Base-by-base conservation (phyloP, 2,888 invertebrate species). In the Omphaloscelis lunosa region DNA sequence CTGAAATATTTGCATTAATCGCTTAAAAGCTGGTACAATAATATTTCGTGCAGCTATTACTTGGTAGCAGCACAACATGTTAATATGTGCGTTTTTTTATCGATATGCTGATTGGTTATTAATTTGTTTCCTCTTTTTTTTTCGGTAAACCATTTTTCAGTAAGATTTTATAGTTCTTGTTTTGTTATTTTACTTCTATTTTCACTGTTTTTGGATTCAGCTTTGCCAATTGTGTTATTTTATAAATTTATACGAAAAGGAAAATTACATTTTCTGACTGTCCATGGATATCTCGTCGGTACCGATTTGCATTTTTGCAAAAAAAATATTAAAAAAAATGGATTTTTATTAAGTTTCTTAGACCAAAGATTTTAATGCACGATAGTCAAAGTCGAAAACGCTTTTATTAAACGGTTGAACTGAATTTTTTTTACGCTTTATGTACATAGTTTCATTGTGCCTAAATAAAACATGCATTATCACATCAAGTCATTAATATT, bases 31-130 rank as follows among this genome's bases (percentile, higher is more conserved):
- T n/a, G 62, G 48, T 20, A 41, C 63, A 41, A 41, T 48, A 73
- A 41, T 15, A 41, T 58, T 59, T 48, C 75, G 48, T 65, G 81
- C 41, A 29, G n/a, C 1, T 45, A 27, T 77, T 51, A 77, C 80
- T 58, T 41, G 41, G 29, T 81, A 61, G 48, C 7, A 48, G 17
- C 45, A n/a, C 63, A 27, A 58, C 20, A 29, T 72, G 80, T 1
- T 56, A 79, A 45, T 53, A 34, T 34, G 59, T 9, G 20, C 8
- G 17, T n/a, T 51, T 65, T 77, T 72, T 80, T 63, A 58, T 65
- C 9, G 23, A 27, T 41, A 81, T 20, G 29, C 58, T 34, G 53
- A 58, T 58, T 80, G 63, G 0, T 45, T 53, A 23, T 6, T 51
- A 53, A 45, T 62, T 61, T 53, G 59, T 80, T 77, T 34, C 11